A percentile compares a stretch with the other conserved stretches of the same genome.
phyloP scores from a whole-genome alignment of 2,113 vertebrate genomes.

The Colossoma macropomum region DNA sequence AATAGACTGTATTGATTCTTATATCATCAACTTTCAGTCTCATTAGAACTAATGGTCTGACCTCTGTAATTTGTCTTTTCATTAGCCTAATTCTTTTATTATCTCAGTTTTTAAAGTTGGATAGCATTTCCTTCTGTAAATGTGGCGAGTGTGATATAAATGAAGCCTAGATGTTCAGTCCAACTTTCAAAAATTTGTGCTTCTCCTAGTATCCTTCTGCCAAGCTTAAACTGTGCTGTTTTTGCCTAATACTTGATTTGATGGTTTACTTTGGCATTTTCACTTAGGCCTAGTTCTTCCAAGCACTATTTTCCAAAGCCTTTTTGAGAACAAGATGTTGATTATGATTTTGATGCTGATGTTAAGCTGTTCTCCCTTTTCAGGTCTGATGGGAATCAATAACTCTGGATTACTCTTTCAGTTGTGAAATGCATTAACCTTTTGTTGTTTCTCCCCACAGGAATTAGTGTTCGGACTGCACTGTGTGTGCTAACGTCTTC shows the following conservation, averaged over 20 bases:
- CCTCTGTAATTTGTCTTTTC: conserved; percentile 9
- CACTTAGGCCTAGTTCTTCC: conserved; percentile 25
- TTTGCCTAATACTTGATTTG: conserved; percentile 48
- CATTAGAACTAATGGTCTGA: conserved; percentile 11
- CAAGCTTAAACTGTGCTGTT: conserved; percentile 47
- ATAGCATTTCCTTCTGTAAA: background rate
- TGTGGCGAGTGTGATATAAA: conserved; percentile 25
- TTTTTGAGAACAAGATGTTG: conserved; percentile 30
- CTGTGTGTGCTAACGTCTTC: conserved; percentile 59
- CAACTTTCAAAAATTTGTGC: conserved; percentile 18
- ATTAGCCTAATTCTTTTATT: conserved; percentile 32
- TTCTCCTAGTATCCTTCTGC: conserved; percentile 22
- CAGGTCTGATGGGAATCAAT: background rate
- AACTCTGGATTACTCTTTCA: background rate
- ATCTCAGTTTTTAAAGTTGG: conserved; percentile 30
- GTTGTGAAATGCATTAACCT: conserved; percentile 8
- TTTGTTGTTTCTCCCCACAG: conserved; percentile 11
- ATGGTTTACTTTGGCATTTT: conserved; percentile 52
- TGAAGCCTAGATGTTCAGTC: conserved; percentile 20
- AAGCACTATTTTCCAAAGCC: conserved; percentile 39
- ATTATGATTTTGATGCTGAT: conserved; percentile 16
- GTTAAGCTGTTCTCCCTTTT: conserved; percentile 13
- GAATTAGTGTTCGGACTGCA: background rate
- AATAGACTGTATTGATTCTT: conserved; percentile 51
- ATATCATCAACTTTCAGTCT: conserved; percentile 43